Evolutionary conservation across 2,888 invertebrate genomes (phyloP).

Genomic region (Pristionchus arcanus): DNA sequence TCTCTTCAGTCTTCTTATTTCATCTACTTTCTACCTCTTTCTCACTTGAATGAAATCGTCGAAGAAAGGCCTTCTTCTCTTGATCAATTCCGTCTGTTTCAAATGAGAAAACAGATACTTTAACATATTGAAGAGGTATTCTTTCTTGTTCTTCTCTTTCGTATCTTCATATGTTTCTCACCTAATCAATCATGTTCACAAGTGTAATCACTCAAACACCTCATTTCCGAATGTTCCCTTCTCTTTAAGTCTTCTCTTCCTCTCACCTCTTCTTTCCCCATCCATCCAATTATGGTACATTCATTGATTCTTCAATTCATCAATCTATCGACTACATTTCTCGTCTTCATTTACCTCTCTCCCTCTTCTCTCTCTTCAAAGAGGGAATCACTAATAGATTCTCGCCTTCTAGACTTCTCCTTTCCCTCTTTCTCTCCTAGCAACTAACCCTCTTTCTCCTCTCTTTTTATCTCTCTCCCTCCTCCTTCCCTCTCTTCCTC

Average conservation of each 20-base stretch:
- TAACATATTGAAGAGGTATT: too few relatives aligned
- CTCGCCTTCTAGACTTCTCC: conserved; percentile 40
- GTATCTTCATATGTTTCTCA: not conserved
- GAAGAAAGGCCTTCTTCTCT: not conserved
- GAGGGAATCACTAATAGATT: conserved; percentile 34
- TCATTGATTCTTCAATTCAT: not conserved
- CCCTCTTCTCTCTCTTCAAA: conserved; percentile 19
- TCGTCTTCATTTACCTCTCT: not conserved
- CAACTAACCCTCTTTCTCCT: conserved; percentile 12
- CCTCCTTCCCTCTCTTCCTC: conserved; percentile 40
- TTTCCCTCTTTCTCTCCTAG: not conserved
- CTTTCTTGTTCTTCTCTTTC: not conserved
- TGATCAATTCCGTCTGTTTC: not conserved
- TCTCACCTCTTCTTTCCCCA: not conserved
- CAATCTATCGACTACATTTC: not conserved
- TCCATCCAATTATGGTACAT: not conserved
- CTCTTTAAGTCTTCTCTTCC: not conserved
- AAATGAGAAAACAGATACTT: not conserved
- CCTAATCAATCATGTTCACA: conserved; percentile 47
- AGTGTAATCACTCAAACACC: not conserved
- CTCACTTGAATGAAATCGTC: not conserved
- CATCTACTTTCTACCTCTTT: conserved; percentile 32
- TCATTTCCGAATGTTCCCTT: not conserved
- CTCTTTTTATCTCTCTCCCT: conserved; percentile 13
- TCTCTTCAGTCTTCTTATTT: conserved; percentile 22